These are phyloP conservation scores for Corvus cornix DNA, from an alignment of 2,113 vertebrate genomes.

Conservation along the genomic window DNA sequence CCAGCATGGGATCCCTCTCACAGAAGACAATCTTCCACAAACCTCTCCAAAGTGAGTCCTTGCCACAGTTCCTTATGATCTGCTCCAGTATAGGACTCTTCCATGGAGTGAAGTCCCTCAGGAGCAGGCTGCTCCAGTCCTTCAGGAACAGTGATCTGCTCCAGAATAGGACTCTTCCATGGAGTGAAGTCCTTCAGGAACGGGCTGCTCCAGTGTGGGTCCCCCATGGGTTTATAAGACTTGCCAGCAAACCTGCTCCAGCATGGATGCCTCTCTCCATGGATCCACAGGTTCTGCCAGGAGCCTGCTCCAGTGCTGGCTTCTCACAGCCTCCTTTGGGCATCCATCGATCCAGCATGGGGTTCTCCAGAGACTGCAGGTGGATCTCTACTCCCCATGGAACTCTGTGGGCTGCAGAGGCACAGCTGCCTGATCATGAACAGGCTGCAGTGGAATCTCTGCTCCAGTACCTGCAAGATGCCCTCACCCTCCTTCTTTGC, in stretches of 20 bases:
- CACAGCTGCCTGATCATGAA: not conserved
- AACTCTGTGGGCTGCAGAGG: not conserved
- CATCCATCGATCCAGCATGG: not conserved
- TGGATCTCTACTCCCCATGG: rapidly evolving
- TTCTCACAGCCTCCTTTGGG: not conserved
- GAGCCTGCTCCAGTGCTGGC: rapidly evolving
- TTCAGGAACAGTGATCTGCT: not conserved
- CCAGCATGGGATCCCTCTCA: not conserved
- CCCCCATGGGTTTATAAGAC: rapidly evolving
- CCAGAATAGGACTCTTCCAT: not conserved
- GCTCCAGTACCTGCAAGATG: not conserved
- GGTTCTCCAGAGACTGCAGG: not conserved
- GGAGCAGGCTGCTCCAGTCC: not conserved
- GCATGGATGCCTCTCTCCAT: not conserved
- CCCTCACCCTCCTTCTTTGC: not conserved
- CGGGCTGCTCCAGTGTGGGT: not conserved
- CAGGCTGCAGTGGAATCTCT: not conserved
- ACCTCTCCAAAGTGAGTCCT: not conserved
- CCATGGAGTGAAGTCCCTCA: not conserved
- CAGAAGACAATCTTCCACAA: rapidly evolving
- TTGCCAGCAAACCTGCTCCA: not conserved
- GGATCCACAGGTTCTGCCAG: not conserved
- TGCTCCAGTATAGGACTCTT: not conserved
- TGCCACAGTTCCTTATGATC: not conserved
- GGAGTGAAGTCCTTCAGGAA: not conserved